Evolutionary conservation across 1,140 invertebrate genomes (phyloP), one percentile per base, ranked within the genome.

Genomic region (Drosophila prosaltans): DNA sequence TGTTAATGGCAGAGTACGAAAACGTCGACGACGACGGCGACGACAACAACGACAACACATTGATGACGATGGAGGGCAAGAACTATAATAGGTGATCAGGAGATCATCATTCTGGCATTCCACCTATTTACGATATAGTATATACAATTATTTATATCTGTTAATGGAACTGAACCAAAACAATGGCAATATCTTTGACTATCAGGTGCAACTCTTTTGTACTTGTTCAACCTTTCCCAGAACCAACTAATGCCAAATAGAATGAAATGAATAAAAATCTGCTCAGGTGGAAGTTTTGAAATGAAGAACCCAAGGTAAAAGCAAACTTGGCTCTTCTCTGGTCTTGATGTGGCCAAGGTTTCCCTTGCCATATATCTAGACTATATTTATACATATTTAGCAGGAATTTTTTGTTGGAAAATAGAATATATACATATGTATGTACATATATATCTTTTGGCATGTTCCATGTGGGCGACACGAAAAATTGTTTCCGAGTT

Each of bases 1-100:
- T 91, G 82, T 91, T 91, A 91, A 91, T 91, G 90, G 91, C 90
- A 91, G 90, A 83, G 74, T 83, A 88, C 80, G 80, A 78, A 73
- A 61, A 70, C 75, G 71, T 81, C 69, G 54, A 76, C 73, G 21
- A 62, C 45, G 28, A 48, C 45, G 16, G 16, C 16, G 16, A 16
- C 16, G 16, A 16, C 16, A 16, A 16, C 16, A 16, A 16, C 16
- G 43, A 45, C 16, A 16, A 45, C 43, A 24, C 45, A 65, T 30
- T 11, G 3, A 28, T 62, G 41, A 41, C 28, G 54, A 64, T 51
- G 21, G 60, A 58, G 74, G 66, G 65, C 60, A 76, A 63, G 54
- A 74, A 61, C 71, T 61, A 74, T 71, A 41, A 65, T 65, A 65
- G 55, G 55, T 65, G 40, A 55, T 36, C 39, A 28, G 71, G 21